These are phyloP conservation scores for Calephelis nemesis DNA, from an alignment of 1,140 invertebrate species.

Conservation along the genomic window DNA sequence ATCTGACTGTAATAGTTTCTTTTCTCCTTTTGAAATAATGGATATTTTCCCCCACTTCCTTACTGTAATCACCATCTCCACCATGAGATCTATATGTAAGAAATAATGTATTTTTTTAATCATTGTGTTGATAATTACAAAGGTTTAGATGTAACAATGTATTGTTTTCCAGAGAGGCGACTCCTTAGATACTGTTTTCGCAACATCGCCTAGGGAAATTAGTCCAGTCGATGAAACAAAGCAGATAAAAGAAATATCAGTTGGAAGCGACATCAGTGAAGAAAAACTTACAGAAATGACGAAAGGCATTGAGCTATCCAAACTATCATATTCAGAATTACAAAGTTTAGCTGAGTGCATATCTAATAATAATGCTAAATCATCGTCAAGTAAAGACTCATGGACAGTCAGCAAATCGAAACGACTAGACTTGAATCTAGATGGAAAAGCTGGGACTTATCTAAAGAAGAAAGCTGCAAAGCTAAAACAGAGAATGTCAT, in stretches of 20 bases:
- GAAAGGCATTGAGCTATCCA: conserved; percentile 60
- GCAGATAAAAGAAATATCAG: conserved; percentile 31
- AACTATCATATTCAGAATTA: conserved; percentile 62
- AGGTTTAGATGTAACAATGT: background rate
- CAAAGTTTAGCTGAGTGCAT: conserved; percentile 64
- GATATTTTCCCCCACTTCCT: no score
- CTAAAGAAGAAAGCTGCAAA: conserved; percentile 70
- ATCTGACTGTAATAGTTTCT: no score
- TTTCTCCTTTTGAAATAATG: no score
- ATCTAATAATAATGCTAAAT: conserved; percentile 51
- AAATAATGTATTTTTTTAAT: no score
- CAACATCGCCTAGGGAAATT: conserved; percentile 77
- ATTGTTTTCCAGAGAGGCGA: conserved; percentile 77
- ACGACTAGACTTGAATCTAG: conserved; percentile 64
- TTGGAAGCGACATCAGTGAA: conserved; percentile 52
- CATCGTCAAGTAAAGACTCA: conserved; percentile 54
- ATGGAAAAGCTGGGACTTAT: conserved; percentile 72
- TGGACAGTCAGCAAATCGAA: conserved; percentile 66
- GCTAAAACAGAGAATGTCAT: conserved; percentile 69
- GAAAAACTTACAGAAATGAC: conserved; percentile 63
- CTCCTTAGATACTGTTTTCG: conserved; percentile 80
- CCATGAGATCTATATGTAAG: no score
- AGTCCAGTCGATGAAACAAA: conserved; percentile 43
- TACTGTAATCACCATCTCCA: no score
- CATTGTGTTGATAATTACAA: no score